Evolutionary conservation across 1,140 invertebrate species (phyloP).

Genomic region (Orius insidiosus): DNA sequence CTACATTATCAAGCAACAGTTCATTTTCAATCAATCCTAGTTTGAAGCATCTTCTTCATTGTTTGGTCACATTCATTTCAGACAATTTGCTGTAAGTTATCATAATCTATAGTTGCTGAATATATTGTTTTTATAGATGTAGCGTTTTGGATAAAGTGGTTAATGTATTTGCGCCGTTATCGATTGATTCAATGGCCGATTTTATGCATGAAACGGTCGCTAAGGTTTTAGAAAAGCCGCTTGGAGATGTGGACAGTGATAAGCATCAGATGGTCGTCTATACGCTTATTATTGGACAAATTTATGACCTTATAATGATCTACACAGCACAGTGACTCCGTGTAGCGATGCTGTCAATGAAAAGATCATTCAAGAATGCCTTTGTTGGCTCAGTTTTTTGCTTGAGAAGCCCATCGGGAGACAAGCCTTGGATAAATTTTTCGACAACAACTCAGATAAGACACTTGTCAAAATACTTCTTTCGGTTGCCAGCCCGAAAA

Average conservation of each 20-base stretch:
- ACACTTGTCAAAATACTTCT: conserved; percentile 53
- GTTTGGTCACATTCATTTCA: conserved; percentile 45
- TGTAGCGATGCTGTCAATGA: conserved; percentile 38
- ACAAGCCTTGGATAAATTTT: conserved; percentile 65
- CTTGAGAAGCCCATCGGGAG: conserved; percentile 60
- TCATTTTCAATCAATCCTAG: conserved; percentile 40
- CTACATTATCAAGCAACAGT: conserved; percentile 25
- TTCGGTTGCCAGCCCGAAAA: conserved; percentile 45
- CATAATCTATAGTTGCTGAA: neutral
- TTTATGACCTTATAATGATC: conserved; percentile 48
- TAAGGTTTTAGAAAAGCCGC: conserved; percentile 34
- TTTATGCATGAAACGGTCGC: conserved; percentile 42
- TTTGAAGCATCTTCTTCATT: conserved; percentile 44
- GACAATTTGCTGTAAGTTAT: conserved; percentile 41
- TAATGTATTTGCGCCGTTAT: conserved; percentile 48
- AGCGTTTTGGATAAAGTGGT: conserved; percentile 26
- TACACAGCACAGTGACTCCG: conserved; percentile 26
- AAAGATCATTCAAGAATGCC: conserved; percentile 46
- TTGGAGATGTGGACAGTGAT: conserved; percentile 39
- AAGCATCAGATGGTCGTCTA: conserved; percentile 43
- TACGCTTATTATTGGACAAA: conserved; percentile 41
- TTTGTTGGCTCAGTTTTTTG: conserved; percentile 68
- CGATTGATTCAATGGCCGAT: conserved; percentile 54
- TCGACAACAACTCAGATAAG: conserved; percentile 30
- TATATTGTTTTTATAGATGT: neutral